Base-by-base conservation (phyloP, 2,797 vertebrate genomes). In the Pogoniulus pusillus region DNA sequence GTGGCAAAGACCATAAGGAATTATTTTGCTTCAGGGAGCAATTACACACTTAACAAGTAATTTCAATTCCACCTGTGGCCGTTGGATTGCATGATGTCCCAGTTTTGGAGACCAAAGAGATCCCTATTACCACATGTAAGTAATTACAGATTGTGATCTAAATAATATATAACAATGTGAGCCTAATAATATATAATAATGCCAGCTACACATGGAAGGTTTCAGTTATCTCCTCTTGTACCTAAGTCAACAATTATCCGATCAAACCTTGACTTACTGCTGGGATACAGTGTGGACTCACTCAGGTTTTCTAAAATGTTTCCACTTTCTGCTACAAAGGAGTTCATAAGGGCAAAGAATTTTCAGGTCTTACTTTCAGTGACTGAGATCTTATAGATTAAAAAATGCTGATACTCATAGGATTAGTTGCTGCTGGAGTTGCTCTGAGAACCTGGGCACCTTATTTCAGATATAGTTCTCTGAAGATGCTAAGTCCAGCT, bases 161-260 rank as follows among this genome's bases (percentile, higher is more conserved):
- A 45, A 19, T 45, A 22, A 45, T 45, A 20, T 17, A 45, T 45
- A 45, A 45, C 43, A 20, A 45, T 39, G 47, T 10, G 23, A 49
- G 60, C 78, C 72, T 91, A 90, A 95, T 87, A 95, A 94, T 88
- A 81, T 81, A 74, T 95, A 93, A 78, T 81, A 86, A 66, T 51
- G 51, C 75, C 41, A 88, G 69, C 69, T 89, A 85, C 82, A 92
- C n/a, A 60, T 74, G 55, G 72, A 88, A 95, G 35, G 39, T 80
- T 87, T 94, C 88, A 85, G 60, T 45, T 6, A 0, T 72, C 59
- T 90, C 83, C 69, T 92, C 72, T 69, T 74, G 39, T 72, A 91
- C 62, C 72, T 49, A 74, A 80, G 83, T 81, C 73, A 94, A 8
- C 22, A 70, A 60, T 2, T 68, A 32, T 58, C 77, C 87, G 66